A percentile compares a stretch with the other conserved stretches of the same genome.
Evolutionary conservation across 2,797 vertebrate genomes (phyloP).

Genomic region (Pseudomugil gertrudae): DNA sequence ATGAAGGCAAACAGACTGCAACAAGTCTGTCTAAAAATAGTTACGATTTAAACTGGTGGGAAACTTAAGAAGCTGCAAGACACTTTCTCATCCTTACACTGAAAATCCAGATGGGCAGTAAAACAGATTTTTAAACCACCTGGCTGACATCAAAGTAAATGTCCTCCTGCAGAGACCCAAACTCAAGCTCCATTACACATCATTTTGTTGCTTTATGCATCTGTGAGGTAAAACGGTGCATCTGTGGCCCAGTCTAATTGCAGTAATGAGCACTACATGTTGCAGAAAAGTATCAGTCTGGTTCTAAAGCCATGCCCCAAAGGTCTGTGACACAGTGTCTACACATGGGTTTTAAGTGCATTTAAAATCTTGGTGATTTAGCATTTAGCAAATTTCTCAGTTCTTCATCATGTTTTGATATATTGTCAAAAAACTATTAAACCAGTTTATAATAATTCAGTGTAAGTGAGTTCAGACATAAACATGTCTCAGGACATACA

Average conservation of each 20-base stretch:
- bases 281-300: neutral
- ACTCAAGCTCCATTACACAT: slow-evolving; percentile 13
- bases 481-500: too few relatives aligned
- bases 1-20: slow-evolving; percentile 29
- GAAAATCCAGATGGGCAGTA: slow-evolving; percentile 14
- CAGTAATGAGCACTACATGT: neutral
- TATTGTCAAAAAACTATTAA: neutral
- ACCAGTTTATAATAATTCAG: too few relatives aligned
- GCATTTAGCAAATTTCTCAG: neutral
- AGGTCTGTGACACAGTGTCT: neutral
- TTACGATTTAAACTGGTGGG: slow-evolving; percentile 24
- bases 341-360: neutral
- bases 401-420: neutral
- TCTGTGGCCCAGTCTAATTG: too few relatives aligned
- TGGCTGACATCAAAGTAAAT: slow-evolving; percentile 12
- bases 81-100: slow-evolving; percentile 7
- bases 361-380: neutral
- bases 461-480: too few relatives aligned
- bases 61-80: slow-evolving; percentile 27
- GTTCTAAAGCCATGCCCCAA: neutral
- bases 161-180: slow-evolving; percentile 12
- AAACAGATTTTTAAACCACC: slow-evolving; percentile 10
- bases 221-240: slow-evolving; percentile 5
- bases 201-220: slow-evolving; percentile 25
- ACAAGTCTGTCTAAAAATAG: slow-evolving; percentile 26